A percentile compares a stretch with the other conserved stretches of the same genome.
phyloP scores from a whole-genome alignment of 2,113 vertebrate species.

The Odocoileus hemionus region DNA sequence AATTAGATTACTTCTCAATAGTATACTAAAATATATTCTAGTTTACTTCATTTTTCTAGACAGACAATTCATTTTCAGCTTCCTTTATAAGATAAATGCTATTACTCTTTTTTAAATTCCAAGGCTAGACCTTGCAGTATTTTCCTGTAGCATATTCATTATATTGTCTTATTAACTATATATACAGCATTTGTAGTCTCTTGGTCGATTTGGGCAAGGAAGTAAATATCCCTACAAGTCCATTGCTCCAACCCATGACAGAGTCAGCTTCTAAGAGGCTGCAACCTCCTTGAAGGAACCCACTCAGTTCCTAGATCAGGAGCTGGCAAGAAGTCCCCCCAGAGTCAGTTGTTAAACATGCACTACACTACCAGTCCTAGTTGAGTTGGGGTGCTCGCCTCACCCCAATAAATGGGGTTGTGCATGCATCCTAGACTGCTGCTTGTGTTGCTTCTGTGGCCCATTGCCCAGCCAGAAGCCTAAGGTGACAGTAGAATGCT shows the following conservation, averaged over 20 bases:
- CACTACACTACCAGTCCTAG: neutral
- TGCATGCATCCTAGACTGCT: neutral
- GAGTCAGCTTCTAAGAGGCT: neutral
- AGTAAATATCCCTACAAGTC: neutral
- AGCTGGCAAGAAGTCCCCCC: neutral
- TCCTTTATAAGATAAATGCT: neutral
- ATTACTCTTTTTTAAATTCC: neutral
- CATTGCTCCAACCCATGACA: neutral
- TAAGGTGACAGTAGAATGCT: neutral
- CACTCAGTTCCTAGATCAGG: neutral
- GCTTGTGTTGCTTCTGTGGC: neutral
- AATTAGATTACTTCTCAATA: neutral
- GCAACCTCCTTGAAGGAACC: neutral
- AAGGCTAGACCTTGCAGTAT: neutral
- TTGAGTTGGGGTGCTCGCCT: neutral
- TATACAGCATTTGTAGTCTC: neutral
- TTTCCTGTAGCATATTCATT: neutral
- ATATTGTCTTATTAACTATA: neutral
- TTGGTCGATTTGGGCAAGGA: neutral
- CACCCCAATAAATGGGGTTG: neutral
- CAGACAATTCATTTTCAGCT: neutral
- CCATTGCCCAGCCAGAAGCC: no score
- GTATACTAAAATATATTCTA: neutral
- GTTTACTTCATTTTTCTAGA: neutral
- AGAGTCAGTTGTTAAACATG: neutral